phyloP scores from a whole-genome alignment of 2,888 invertebrate genomes.

The Amitus sp. region DNA sequence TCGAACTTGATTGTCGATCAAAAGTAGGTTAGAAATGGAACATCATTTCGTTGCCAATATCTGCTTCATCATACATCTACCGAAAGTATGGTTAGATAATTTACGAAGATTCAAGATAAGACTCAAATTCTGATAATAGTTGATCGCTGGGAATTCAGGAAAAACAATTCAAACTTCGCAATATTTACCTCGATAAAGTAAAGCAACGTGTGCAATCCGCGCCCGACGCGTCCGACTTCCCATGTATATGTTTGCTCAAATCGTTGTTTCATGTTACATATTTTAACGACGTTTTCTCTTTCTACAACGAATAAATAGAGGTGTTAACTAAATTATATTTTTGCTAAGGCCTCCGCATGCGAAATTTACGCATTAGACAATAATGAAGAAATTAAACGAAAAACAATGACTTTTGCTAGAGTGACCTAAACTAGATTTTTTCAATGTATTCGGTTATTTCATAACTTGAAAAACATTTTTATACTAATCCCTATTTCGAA shows the following conservation, averaged over 20 bases:
- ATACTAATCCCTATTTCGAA: neutral
- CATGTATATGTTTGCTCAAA: conserved; percentile 59
- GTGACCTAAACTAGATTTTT: conserved; percentile 17
- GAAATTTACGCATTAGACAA: conserved; percentile 20
- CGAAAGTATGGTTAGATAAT: too few species aligned
- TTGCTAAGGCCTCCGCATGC: conserved; percentile 54
- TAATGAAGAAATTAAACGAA: conserved; percentile 4
- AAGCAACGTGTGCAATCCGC: conserved; percentile 53
- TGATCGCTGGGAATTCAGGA: too few species aligned
- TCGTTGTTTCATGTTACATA: conserved; percentile 63
- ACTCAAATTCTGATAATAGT: too few species aligned
- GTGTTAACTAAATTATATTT: conserved; percentile 61
- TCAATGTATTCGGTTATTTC: neutral
- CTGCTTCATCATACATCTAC: too few species aligned
- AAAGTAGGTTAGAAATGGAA: too few species aligned
- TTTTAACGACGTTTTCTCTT: conserved; percentile 60
- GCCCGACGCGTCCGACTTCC: conserved; percentile 17
- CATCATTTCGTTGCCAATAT: too few species aligned
- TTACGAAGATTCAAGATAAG: too few species aligned
- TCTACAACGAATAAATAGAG: conserved; percentile 51
- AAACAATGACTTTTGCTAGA: conserved; percentile 17
- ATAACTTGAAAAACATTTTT: neutral
- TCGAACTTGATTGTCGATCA: too few species aligned
- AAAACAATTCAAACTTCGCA: too few species aligned
- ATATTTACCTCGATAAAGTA: conserved; percentile 28